Percentiles rank a stretch among this genome's conserved stretches.
phyloP scores from a whole-genome alignment of 2,888 invertebrate species.

The Hofmannophila pseudospretella region DNA sequence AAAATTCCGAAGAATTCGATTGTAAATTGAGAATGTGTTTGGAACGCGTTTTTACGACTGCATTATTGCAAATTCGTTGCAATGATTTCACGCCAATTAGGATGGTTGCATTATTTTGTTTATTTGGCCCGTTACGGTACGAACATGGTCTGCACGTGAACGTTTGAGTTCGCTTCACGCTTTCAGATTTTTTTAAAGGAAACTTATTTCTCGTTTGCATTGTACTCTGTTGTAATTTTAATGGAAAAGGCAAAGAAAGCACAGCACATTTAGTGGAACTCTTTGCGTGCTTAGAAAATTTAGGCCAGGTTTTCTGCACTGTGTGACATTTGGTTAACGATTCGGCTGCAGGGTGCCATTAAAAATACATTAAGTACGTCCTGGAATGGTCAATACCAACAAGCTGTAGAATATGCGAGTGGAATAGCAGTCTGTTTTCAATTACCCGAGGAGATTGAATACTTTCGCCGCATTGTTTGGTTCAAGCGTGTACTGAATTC shows the following conservation, averaged over 20 bases:
- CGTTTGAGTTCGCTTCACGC: not conserved
- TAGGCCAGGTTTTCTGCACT: conserved; percentile 14
- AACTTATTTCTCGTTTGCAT: no score
- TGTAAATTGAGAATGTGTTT: conserved; percentile 14
- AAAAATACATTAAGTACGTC: conserved; percentile 51
- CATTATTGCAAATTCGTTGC: conserved; percentile 24
- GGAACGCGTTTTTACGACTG: conserved; percentile 16
- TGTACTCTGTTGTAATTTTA: not conserved
- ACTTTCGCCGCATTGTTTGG: conserved; percentile 26
- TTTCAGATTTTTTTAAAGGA: not conserved
- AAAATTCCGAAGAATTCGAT: conserved; percentile 13
- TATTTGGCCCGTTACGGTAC: not conserved
- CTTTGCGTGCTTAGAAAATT: conserved; percentile 8
- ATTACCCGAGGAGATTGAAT: conserved; percentile 23
- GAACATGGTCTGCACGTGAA: conserved; percentile 8
- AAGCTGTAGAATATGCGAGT: conserved; percentile 20
- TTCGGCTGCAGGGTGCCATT: conserved; percentile 43
- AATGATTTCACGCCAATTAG: conserved; percentile 25
- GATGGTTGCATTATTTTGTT: conserved; percentile 11
- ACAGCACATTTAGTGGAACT: not conserved
- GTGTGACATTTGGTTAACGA: conserved; percentile 34
- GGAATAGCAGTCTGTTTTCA: conserved; percentile 23
- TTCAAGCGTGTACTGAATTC: conserved; percentile 22
- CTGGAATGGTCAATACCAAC: conserved; percentile 24
- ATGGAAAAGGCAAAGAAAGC: no score